Base-by-base conservation (phyloP, 92 coral and sea anemone genomes). In the Porites lobata region DNA sequence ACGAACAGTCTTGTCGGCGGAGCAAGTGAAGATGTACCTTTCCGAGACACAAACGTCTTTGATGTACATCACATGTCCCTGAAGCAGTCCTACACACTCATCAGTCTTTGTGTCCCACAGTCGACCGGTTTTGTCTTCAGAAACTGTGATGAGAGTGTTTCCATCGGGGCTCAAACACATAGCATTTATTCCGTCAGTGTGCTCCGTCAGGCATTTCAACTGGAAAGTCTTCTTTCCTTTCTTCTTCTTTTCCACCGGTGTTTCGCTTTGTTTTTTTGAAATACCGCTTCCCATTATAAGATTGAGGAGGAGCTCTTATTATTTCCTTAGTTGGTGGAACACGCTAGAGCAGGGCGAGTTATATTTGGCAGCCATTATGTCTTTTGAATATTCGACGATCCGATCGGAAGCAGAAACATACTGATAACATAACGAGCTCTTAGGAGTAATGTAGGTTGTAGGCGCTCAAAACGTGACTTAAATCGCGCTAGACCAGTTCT, bases 21-120 rank as follows among this genome's bases (percentile, higher is more conserved):
- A 95, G 75, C 98, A 75, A 20, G 99, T 92, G 81, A 88, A 97
- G 74, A 95, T 94, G 78, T 92, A 91, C 53, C 95, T 93, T 54
- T 95, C 99, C 68, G 96, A 92, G 50, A 92, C 99, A 75, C 98
- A 97, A 9, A 92, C 92, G 68, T 91, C 87, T 3, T 87, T 88
- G 61, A 97, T 93, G 78, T 97, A 97, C 51, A 76, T 90, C 26
- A 88, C 62, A 65, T 97, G 99, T 54, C 99, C 99, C n/a, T 86
- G 68, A 11, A 97, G 81, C 73, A 88, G 72, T 6, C 98, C 98
- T 9, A 92, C 90, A 74, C 95, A 91, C 76, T 95, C 97, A 56
- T 97, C 99, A 21, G 93, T 95, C 76, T 87, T 90, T 14, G 96
- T 94, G 65, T 97, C 98, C 99, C 98, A 97, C 20, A 97, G 90